Percentiles rank a stretch among this genome's conserved stretches.
Evolutionary conservation across 2,113 vertebrate species (phyloP).

Genomic region (Psittacula cyanocephala): DNA sequence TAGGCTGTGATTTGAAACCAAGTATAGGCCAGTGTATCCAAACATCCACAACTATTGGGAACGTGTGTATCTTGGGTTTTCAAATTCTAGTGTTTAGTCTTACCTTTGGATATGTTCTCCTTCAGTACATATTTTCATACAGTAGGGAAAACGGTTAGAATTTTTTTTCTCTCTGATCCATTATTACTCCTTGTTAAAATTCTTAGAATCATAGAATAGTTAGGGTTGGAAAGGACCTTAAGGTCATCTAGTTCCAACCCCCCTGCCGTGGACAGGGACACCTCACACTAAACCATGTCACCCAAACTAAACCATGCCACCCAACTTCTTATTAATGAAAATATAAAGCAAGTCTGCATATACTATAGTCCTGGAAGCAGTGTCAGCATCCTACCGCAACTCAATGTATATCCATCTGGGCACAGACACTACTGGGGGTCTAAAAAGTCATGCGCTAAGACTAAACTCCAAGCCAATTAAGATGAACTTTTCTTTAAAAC

Average conservation of each 20-base stretch:
- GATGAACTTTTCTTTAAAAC: constrained; percentile 11
- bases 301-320: too few relatives aligned
- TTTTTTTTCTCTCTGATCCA: background rate
- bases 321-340: background rate
- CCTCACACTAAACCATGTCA: too few relatives aligned
- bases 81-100: background rate
- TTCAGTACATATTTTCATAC: background rate
- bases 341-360: background rate
- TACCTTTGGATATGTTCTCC: background rate
- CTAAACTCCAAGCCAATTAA: constrained; percentile 8
- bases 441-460: background rate
- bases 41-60: background rate
- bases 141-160: background rate
- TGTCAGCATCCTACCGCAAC: background rate
- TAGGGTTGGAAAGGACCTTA: too few relatives aligned
- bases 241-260: too few relatives aligned
- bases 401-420: background rate
- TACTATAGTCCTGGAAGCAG: background rate
- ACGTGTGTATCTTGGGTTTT: fast-evolving
- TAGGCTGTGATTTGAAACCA: background rate
- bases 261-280: too few relatives aligned
- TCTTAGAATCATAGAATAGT: too few relatives aligned
- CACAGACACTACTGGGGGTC: background rate
- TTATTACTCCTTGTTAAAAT: background rate
- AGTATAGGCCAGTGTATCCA: background rate